Conservation (phyloP, 1,140 invertebrate species). For the Caerostris darwini region DNA sequence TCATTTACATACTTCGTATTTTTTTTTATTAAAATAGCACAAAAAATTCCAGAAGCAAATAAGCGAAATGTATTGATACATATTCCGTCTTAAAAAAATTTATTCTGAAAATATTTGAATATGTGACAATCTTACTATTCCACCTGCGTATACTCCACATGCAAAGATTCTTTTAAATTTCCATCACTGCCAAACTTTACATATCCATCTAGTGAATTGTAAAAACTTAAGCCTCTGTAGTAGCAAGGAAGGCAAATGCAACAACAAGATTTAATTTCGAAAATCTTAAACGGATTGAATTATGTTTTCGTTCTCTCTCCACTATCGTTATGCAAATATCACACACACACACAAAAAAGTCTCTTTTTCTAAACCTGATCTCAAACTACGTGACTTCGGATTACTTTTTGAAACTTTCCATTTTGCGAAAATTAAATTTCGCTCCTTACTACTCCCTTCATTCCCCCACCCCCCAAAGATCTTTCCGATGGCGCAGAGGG, state of each 20-base stretch:
- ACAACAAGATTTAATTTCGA: conserved; percentile 29
- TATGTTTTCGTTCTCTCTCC: not conserved
- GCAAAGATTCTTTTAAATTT: not conserved
- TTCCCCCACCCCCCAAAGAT: no score
- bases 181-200: not conserved
- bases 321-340: conserved; percentile 48
- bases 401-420: conserved; percentile 45
- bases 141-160: not conserved
- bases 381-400: conserved; percentile 41
- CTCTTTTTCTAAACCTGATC: conserved; percentile 23
- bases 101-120: no score
- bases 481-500: not conserved
- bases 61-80: no score
- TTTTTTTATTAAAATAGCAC: no score
- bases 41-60: no score
- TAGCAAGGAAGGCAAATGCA: not conserved
- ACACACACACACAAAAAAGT: not conserved
- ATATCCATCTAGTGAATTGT: not conserved
- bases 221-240: not conserved
- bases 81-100: no score
- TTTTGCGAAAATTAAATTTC: conserved; percentile 63
- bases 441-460: not conserved
- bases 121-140: not conserved
- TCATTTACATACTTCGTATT: no score
- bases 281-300: conserved; percentile 47